Percentiles rank a stretch among this genome's conserved stretches.
Conservation (phyloP, 2,113 vertebrate species). For the Labrus mixtus region DNA sequence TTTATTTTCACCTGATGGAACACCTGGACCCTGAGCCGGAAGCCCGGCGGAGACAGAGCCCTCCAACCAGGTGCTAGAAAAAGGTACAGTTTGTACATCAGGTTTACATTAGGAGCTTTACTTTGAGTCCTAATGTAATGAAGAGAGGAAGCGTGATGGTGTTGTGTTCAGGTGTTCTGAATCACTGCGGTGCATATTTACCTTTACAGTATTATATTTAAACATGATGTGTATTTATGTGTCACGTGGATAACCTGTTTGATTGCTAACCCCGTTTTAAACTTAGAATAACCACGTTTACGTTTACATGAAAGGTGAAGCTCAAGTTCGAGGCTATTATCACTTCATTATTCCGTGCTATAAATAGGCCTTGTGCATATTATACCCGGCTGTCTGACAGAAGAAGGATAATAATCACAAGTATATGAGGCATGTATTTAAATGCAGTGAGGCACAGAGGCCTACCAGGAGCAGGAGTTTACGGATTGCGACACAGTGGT, state of each 20-base stretch:
- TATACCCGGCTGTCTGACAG: not conserved
- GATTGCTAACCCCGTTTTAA: not conserved
- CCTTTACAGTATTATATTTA: not conserved
- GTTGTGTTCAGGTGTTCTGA: conserved; percentile 18
- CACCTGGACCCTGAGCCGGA: not conserved
- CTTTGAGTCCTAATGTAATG: not conserved
- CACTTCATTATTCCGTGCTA: not conserved
- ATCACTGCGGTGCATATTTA: not conserved
- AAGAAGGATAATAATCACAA: not conserved
- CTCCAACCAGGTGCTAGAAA: not conserved
- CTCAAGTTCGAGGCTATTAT: not conserved
- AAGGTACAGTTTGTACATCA: conserved; percentile 46
- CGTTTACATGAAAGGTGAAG: not conserved
- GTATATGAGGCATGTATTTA: not conserved
- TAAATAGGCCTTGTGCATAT: not conserved
- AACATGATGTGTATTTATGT: not conserved
- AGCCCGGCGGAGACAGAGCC: not conserved
- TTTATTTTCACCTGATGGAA: not conserved
- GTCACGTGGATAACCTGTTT: not conserved
- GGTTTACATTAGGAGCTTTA: not conserved
- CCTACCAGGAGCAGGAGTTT: conserved; percentile 29
- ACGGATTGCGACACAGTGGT: conserved; percentile 50
- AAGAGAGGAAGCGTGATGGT: not conserved
- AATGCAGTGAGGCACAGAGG: conserved; percentile 21
- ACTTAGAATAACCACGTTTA: not conserved